Base-by-base conservation (phyloP, 2,113 vertebrate species). In the Austrofundulus limnaeus region DNA sequence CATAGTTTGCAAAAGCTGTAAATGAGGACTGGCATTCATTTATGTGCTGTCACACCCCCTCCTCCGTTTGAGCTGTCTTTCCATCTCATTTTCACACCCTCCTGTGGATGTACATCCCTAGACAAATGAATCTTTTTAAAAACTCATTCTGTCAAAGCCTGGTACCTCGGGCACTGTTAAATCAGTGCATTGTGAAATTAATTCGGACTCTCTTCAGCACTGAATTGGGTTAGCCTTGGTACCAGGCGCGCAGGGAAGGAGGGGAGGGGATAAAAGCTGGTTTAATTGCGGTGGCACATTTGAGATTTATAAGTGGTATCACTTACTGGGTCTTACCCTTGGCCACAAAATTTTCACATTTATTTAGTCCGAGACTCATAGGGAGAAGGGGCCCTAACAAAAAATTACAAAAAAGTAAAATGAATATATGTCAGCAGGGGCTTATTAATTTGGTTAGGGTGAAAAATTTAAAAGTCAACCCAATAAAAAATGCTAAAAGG, bases 171-270 rank as follows among this genome's bases (percentile, higher is more conserved):
- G 92, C 92, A 82, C 85, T 89, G 86, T 91, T 91, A 93, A 91
- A 91, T 91, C 92, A 89, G 90, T 77, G 80, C 92, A 84, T 90
- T 88, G 89, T 86, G 87, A 91, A 93, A 92, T 92, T 91, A 92
- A 93, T 92, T 91, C 84, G 49, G 84, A 85, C 84, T 87, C 81
- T 85, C 86, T 88, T 89, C 90, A 87, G 90, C 70, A 72, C 65
- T 86, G 84, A 92, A 92, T 79, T 90, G 86, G 89, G 91, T 91
- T 92, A 90, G 85, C 82, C 74, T 81, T 84, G 85, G 86, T 89
- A 90, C 69, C 37, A 77, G 83, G 77, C 70, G 75, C 63, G 67
- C 51, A 80, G 81, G 81, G 73, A 82, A 41, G 51, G 48, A 75
- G 50, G 71, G 83, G 82, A 78, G 78, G 80, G 66, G 75, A 80